Base-by-base conservation (phyloP, 2,797 vertebrate species). In the Macropodus opercularis region DNA sequence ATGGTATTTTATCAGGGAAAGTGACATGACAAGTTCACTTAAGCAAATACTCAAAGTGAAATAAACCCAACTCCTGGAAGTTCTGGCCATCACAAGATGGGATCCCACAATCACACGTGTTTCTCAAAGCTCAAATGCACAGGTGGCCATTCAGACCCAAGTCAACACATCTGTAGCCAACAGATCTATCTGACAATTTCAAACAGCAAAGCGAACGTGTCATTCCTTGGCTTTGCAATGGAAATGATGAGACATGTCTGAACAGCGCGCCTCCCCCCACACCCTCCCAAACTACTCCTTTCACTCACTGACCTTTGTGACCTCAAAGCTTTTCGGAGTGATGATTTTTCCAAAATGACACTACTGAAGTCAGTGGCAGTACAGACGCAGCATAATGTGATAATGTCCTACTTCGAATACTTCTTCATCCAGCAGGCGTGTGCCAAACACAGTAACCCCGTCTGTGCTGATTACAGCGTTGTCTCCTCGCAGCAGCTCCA, bases 391-490 rank as follows among this genome's bases (percentile, higher is more conserved):
- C 0, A 1, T 6, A 12, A 41, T 27, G 43, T 54, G 5, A 36
- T 4, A 26, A 55, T 11, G 6, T 23, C 80, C 2, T 86, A 97
- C 96, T 94, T 97, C 90, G 23, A 98, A 98, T n/a, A 91, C 84
- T 14, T 94, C 92, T 75, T 96, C 90, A 1, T 94, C 91, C 26
- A 87, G 73, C 15, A 96, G 85, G 21, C 93, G 87, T 1, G 91
- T 94, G 21, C 95, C 96, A 24, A 98, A 92, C 35, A 97, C 81
- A 0, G 90, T 92, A 51, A 95, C 81, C 0, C 96, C 96, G 0
- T 92, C 83, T 0, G 92, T 92, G 73, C 93, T 95, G 86, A 98
- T 57, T 0, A 87, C 32, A 7, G 93, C 85, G 3, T 34, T 46
- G 3, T 92, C 89, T 2, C 92, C 92, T 13, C 90, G 87, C 38